Percentiles rank a stretch among this genome's conserved stretches.
Evolutionary conservation across 2,888 invertebrate genomes (phyloP).

Genomic region (Tetranychus truncatus): DNA sequence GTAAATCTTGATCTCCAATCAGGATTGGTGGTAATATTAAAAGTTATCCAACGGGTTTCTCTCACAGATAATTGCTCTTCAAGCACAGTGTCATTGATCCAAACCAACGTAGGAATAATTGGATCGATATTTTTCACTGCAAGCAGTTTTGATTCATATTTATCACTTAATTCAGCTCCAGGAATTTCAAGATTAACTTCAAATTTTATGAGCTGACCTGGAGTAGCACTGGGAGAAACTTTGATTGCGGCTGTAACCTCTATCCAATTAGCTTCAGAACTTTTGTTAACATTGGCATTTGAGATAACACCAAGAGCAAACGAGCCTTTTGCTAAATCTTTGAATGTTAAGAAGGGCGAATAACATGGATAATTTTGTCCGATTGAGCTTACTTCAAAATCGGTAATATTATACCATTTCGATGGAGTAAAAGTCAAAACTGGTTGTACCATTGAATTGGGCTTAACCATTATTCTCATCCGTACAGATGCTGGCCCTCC

Average conservation of each 20-base stretch:
- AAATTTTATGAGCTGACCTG: neutral
- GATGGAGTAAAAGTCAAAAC: neutral
- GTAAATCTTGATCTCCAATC: neutral
- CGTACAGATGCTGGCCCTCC: neutral
- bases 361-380: neutral
- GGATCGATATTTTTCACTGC: neutral
- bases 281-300: slow-evolving; percentile 1
- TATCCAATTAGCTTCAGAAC: neutral
- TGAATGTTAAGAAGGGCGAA: neutral
- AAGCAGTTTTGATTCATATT: neutral
- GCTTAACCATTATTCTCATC: neutral
- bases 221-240: neutral
- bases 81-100: neutral
- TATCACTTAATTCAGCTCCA: neutral
- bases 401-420: neutral
- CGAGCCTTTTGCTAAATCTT: neutral
- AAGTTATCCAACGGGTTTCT: neutral
- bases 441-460: neutral
- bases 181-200: neutral
- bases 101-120: neutral
- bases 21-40: neutral
- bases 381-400: neutral
- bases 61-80: neutral
- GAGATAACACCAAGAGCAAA: neutral
- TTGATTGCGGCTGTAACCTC: neutral